These are phyloP conservation scores for Pristionchus maxplancki DNA, from an alignment of 2,888 invertebrate genomes.

Conservation along the genomic window DNA sequence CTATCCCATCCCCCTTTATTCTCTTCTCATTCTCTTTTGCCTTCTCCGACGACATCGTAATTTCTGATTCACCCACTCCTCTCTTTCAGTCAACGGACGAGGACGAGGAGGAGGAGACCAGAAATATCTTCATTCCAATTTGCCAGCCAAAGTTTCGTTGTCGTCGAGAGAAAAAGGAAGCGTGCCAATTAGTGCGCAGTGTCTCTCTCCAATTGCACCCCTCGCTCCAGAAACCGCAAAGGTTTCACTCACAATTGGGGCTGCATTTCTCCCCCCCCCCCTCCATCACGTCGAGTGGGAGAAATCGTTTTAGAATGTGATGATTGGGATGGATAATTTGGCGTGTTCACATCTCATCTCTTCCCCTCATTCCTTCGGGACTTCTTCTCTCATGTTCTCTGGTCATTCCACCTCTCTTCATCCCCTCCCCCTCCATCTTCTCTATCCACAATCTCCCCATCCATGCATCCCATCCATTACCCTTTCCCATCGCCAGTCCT, in stretches of 20 bases:
- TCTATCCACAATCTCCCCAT: constrained; percentile 37
- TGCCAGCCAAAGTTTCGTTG: neutral
- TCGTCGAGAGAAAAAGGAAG: neutral
- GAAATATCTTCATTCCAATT: neutral
- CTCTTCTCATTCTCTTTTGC: constrained; percentile 15
- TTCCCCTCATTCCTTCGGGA: neutral
- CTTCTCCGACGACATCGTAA: neutral
- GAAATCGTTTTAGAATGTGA: neutral
- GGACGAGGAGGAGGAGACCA: neutral
- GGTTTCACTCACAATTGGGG: neutral
- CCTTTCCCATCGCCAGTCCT: constrained; percentile 34
- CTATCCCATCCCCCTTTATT: neutral
- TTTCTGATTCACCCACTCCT: constrained; percentile 38
- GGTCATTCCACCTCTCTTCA: constrained; percentile 1
- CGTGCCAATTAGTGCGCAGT: neutral
- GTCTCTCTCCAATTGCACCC: neutral
- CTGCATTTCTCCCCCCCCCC: neutral
- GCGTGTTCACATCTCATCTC: constrained; percentile 8
- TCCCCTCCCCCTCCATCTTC: neutral
- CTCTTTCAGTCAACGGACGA: neutral
- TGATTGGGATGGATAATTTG: neutral
- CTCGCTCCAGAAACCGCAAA: neutral
- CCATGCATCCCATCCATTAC: constrained; percentile 41
- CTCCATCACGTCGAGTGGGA: neutral
- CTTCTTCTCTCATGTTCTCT: neutral